phyloP scores from a whole-genome alignment of 2,797 vertebrate species.

The Channallabes apus region DNA sequence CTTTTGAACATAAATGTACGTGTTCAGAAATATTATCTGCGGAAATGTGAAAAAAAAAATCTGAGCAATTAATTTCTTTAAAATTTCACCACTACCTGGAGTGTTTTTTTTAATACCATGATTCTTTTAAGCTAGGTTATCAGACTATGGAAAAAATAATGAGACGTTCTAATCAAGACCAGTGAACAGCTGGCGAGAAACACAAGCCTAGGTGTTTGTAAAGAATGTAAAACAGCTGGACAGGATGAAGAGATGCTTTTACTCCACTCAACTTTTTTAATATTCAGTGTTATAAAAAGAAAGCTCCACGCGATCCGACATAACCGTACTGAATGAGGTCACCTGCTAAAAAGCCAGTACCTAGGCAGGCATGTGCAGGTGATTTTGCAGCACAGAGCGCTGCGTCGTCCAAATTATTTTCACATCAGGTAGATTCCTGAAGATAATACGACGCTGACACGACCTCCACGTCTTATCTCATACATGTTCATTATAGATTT shows the following conservation, averaged over 20 bases:
- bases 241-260: constrained; percentile 10
- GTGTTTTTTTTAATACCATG: not conserved
- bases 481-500: constrained; percentile 21
- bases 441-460: not conserved
- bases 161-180: not conserved
- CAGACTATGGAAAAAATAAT: not conserved
- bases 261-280: constrained; percentile 37
- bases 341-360: constrained; percentile 33
- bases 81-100: not conserved
- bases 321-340: constrained; percentile 48
- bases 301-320: constrained; percentile 35
- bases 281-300: constrained; percentile 46
- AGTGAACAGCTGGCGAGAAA: not conserved
- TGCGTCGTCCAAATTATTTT: not conserved
- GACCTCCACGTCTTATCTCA: constrained; percentile 22
- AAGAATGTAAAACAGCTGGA: not conserved
- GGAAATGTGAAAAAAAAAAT: too few species aligned
- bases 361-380: constrained; percentile 30
- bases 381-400: constrained; percentile 14
- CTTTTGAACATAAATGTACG: too few species aligned
- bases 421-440: not conserved
- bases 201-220: not conserved
- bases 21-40: too few species aligned
- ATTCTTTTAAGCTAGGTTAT: not conserved
- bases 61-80: not conserved